A percentile compares a stretch with the other conserved stretches of the same genome.
Evolutionary conservation across 2,888 invertebrate species (phyloP).

Genomic region (Lycophotia porphyrea): DNA sequence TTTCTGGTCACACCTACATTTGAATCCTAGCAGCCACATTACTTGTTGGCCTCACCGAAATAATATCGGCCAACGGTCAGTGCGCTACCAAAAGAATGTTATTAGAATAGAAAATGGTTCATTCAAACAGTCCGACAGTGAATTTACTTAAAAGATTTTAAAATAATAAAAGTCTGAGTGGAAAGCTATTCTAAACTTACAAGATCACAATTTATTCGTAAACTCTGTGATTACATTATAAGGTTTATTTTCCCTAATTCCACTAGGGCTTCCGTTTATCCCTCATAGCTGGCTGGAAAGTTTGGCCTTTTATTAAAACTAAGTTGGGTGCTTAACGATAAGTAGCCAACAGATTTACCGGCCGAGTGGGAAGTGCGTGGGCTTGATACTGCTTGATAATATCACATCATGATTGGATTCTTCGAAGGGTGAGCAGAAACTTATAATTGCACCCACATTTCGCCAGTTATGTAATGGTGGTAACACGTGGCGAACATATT

Average conservation of each 20-base stretch:
- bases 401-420: neutral
- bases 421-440: neutral
- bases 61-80: neutral
- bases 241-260: slow-evolving; percentile 1
- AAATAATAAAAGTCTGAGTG: neutral
- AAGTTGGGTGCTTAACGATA: slow-evolving; percentile 12
- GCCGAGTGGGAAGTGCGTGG: neutral
- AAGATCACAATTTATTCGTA: slow-evolving; percentile 2
- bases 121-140: neutral
- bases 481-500: neutral
- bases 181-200: neutral
- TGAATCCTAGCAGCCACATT: neutral
- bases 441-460: neutral
- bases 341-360: neutral
- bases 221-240: neutral
- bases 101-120: neutral
- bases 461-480: neutral
- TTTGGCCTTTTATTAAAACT: slow-evolving; percentile 31
- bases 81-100: neutral
- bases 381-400: neutral
- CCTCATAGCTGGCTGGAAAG: slow-evolving; percentile 13
- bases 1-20: too few relatives aligned
- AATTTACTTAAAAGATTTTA: neutral
- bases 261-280: neutral
- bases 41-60: neutral